Evolutionary conservation across 2,797 vertebrate genomes (phyloP), one percentile per base, ranked within the genome.

Genomic region (Orientallactaga sibirica): DNA sequence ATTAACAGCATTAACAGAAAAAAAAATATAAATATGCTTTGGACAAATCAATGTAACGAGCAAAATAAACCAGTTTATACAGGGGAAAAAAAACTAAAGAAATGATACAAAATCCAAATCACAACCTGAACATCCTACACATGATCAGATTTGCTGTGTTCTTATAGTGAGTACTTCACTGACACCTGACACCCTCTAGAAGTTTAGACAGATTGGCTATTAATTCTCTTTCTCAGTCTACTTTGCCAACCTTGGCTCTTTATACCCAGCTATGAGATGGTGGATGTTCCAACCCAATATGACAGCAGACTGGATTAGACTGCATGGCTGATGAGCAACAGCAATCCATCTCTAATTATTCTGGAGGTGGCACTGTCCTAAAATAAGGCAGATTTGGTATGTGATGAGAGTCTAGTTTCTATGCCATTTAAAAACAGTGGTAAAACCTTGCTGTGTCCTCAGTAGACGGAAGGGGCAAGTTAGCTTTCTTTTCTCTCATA

Each of bases 1-100:
- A 79, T 67, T 84, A 84, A 74, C 5, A 74, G 18, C 88, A 86
- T 82, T 84, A 83, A 86, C 81, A 90, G 24, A 82, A 29, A 89
- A 48, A 48, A 48, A 10, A 1, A 7, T 10, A 48, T 8, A 5
- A 48, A 58, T 48, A 84, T 9, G 27, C 79, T 94, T 83, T 67
- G 43, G 24, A 87, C 27, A 89, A 74, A 24, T 79, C 76, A 94
- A 12, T 82, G 24, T 16, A 66, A 93, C 87, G 41, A n/a, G 52
- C 41, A 84, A 89, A 91, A 43, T 76, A 84, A 91, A 85, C 25
- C 8, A 58, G 43, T 78, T 4, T 22, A 25, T 52, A 70, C 15
- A 88, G 19, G 5, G 80, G 94, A 92, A 33, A 24, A 22, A 58
- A 89, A 33, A 4, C 75, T 27, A 79, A 79, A 67, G 25, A 71